Percentiles rank a stretch among this genome's conserved stretches.
Conservation (phyloP, 2,888 invertebrate genomes). For the Pycnomerus fuliginosus region DNA sequence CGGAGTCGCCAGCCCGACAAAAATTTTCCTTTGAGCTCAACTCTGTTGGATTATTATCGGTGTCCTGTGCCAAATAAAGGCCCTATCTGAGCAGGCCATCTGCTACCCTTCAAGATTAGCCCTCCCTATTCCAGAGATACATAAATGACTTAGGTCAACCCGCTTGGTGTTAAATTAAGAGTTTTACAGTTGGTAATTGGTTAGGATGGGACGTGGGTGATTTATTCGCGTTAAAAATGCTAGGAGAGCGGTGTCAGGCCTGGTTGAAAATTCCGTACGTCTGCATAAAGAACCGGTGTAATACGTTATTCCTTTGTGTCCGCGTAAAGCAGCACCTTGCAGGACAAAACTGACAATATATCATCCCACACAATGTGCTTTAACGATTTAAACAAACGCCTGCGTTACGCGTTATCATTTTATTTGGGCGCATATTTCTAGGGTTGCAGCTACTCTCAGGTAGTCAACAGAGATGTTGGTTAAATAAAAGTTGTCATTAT, state of each 20-base stretch:
- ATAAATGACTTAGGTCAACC: too few relatives aligned
- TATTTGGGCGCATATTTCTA: too few relatives aligned
- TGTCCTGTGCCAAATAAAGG: too few relatives aligned
- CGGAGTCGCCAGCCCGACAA: too few relatives aligned
- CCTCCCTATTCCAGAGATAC: too few relatives aligned
- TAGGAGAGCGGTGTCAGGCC: conserved; percentile 26
- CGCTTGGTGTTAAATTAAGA: too few relatives aligned
- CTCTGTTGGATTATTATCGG: too few relatives aligned
- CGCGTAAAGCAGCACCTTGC: conserved; percentile 50
- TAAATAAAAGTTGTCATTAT: conserved; percentile 28
- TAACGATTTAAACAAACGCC: conserved; percentile 53
- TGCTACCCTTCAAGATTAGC: too few relatives aligned
- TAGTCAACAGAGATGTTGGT: conserved; percentile 14
- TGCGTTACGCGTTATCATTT: conserved; percentile 49
- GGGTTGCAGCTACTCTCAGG: conserved; percentile 32
- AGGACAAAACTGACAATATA: conserved; percentile 51
- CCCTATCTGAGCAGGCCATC: too few relatives aligned
- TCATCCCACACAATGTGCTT: conserved; percentile 51
- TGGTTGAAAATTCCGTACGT: conserved; percentile 41
- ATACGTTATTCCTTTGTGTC: conserved; percentile 50
- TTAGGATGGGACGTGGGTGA: too few relatives aligned
- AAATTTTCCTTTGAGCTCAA: too few relatives aligned
- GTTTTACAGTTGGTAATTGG: too few relatives aligned
- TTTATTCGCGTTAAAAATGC: conserved; percentile 22
- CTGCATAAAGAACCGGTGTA: conserved; percentile 50